phyloP scores from a whole-genome alignment of 2,888 invertebrate species.

The Drosophila lacicola region DNA sequence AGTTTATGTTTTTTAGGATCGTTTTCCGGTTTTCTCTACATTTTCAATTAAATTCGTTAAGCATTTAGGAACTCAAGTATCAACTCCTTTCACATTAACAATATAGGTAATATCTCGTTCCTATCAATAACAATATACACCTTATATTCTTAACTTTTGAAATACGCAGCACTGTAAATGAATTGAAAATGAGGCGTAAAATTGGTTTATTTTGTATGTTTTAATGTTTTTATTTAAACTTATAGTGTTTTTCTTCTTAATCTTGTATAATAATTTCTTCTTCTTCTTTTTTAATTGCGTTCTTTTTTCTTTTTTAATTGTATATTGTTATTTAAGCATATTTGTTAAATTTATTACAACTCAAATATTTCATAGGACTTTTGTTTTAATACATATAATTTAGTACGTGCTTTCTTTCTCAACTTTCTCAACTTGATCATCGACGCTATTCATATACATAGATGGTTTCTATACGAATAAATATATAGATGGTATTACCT shows the following conservation, averaged over 20 bases:
- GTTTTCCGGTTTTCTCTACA: too few relatives aligned
- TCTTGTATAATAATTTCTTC: constrained; percentile 30
- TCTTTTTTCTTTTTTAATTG: constrained; percentile 20
- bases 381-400: constrained; percentile 45
- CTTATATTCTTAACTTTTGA: too few relatives aligned
- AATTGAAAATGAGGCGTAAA: background rate
- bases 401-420: constrained; percentile 25
- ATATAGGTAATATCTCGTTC: too few relatives aligned
- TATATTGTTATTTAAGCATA: constrained; percentile 48
- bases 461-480: constrained; percentile 43
- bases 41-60: too few relatives aligned
- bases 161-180: background rate
- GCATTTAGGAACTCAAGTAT: too few relatives aligned
- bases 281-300: constrained; percentile 41
- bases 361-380: constrained; percentile 68
- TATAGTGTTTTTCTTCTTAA: constrained; percentile 52
- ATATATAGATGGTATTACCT: constrained; percentile 43
- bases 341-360: constrained; percentile 64
- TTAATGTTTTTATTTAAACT: constrained; percentile 66
- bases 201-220: constrained; percentile 21
- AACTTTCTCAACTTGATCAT: constrained; percentile 11
- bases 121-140: too few relatives aligned
- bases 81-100: too few relatives aligned
- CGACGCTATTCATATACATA: constrained; percentile 52
- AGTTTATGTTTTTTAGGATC: too few relatives aligned